Evolutionary conservation across 2,888 invertebrate genomes (phyloP), one percentile per base, ranked within the genome.

Genomic region (Xestoiulus laeticollis): DNA sequence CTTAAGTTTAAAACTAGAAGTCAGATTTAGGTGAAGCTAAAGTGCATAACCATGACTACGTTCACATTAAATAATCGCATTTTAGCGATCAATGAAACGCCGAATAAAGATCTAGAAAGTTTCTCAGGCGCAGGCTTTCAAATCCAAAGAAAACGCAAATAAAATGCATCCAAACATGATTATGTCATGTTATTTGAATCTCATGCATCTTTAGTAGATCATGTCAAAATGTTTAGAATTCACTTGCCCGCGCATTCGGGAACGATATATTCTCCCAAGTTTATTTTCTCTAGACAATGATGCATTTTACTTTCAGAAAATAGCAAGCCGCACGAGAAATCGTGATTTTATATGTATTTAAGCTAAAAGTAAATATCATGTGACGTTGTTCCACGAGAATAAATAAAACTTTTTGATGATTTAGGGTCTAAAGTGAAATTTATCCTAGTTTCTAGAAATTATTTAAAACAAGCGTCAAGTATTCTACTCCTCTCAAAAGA

Each of bases 111-210:
- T 19, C 22, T 59, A 59, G 22, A 59, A 22, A 5, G n/a, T 59
- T n/a, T 59, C 22, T 22, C 59, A 59, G n/a, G 8, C 59, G 22
- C n/a, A 8, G 8, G 59, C 59, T 59, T 59, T 48, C 4, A 14
- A 14, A 48, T 1, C 59, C n/a, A 22, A 22, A 22, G 6, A n/a
- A n/a, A 59, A 59, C 22, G 59, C 6, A 59, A 59, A 59, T 19
- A n/a, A 59, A 22, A 59, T 59, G 19, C 22, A 59, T 59, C n/a
- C n/a, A 22, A n/a, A 59, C n/a, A 59, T 59, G 22, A n/a, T 59
- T 59, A 59, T 59, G 59, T 59, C 59, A 48, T 48, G n/a, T 22
- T 59, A 59, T 59, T 59, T 59, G 59, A 59, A 22, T 59, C 59
- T 0, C 22, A 59, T 22, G 59, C 22, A 59, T 59, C 22, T 59